Conservation (phyloP, 2,797 vertebrate species). For the Acanthiza pusilla region DNA sequence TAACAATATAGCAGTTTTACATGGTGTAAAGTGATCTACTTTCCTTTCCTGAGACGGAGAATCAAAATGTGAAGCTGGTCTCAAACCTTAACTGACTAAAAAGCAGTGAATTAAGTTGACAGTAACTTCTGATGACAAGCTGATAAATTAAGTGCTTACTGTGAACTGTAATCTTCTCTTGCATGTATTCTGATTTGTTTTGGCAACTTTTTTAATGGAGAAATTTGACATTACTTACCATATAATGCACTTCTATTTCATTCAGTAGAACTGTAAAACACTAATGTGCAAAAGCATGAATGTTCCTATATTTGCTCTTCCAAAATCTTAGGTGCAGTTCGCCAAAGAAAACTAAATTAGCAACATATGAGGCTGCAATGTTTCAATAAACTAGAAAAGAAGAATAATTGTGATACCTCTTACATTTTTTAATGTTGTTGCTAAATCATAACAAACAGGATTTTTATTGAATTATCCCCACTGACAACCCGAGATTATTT, state of each 20-base stretch:
- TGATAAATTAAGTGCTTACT: not conserved
- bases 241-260: not conserved
- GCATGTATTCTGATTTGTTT: not conserved
- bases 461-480: not conserved
- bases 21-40: not conserved
- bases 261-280: not conserved
- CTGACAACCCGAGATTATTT: constrained; percentile 42
- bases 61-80: not conserved
- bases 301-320: not conserved
- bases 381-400: not conserved
- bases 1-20: not conserved
- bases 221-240: not conserved
- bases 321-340: not conserved
- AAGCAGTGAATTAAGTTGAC: not conserved
- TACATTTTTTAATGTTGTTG: not conserved
- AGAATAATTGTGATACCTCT: constrained; percentile 4
- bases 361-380: not conserved
- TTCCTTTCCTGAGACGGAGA: not conserved
- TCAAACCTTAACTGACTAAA: not conserved
- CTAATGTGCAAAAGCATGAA: not conserved
- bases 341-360: not conserved
- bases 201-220: constrained; percentile 37
- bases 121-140: not conserved
- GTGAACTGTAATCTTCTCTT: not conserved
- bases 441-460: constrained; percentile 27